A percentile compares a stretch with the other conserved stretches of the same genome.
Evolutionary conservation across 2,797 vertebrate genomes (phyloP).

Genomic region (Myripristis jacobus): DNA sequence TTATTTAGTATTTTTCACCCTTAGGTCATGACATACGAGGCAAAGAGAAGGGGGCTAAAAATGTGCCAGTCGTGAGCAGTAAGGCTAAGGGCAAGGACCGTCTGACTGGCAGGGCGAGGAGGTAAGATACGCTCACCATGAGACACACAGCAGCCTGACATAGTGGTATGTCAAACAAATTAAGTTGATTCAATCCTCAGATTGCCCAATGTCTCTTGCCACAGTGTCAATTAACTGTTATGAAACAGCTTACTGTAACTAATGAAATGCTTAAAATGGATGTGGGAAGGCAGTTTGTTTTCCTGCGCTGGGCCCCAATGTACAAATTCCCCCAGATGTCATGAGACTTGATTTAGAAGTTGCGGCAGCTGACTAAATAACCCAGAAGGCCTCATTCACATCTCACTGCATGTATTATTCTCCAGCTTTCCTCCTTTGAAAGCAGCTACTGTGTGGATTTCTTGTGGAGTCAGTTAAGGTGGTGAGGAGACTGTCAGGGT

Average conservation of each 20-base stretch:
- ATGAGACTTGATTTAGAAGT: conserved; percentile 58
- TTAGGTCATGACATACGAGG: conserved; percentile 84
- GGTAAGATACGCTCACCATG: conserved; percentile 78
- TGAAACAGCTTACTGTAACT: conserved; percentile 6
- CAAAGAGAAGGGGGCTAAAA: conserved; percentile 81
- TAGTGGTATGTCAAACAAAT: neutral
- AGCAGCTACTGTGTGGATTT: conserved; percentile 21
- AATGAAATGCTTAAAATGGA: conserved; percentile 28
- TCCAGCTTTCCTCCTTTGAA: conserved; percentile 37
- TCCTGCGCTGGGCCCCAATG: conserved; percentile 46
- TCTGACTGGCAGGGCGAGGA: conserved; percentile 95
- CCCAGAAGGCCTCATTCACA: conserved; percentile 40
- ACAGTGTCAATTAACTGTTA: conserved; percentile 7
- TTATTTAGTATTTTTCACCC: conserved; percentile 34
- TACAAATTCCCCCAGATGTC: conserved; percentile 52
- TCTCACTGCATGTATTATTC: conserved; percentile 21
- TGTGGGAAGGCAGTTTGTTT: conserved; percentile 52
- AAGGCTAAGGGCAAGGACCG: conserved; percentile 95
- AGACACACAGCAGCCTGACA: conserved; percentile 1
- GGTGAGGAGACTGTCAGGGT: conserved; percentile 31
- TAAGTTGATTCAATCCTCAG: conserved; percentile 12
- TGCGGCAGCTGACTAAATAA: conserved; percentile 67
- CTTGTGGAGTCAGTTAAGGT: neutral
- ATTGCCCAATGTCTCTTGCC: conserved; percentile 16
- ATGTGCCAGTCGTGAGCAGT: conserved; percentile 85